Percentiles rank a stretch among this genome's conserved stretches.
These are phyloP conservation scores for Rhabditoides inermis DNA, from an alignment of 2,888 invertebrate genomes.

Conservation along the genomic window DNA sequence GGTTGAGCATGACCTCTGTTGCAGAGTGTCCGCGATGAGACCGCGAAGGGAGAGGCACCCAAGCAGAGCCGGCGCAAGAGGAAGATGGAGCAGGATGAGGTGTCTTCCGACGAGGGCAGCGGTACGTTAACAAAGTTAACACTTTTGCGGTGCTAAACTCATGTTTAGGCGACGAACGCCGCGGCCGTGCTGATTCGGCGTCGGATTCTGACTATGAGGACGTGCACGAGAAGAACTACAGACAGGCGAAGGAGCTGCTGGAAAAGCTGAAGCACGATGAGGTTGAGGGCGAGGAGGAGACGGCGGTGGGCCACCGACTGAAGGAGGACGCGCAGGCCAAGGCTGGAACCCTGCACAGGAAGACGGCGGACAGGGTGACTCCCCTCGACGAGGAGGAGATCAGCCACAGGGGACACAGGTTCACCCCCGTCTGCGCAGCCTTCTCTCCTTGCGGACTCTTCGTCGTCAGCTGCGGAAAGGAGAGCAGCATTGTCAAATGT, in stretches of 20 bases:
- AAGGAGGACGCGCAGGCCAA: slow-evolving; percentile 28
- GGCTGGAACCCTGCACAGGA: slow-evolving; percentile 23
- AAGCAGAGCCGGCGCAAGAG: no score
- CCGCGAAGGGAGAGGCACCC: no score
- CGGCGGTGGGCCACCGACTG: slow-evolving; percentile 5
- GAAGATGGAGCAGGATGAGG: no score
- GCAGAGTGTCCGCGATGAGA: no score
- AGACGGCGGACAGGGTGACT: slow-evolving; percentile 29
- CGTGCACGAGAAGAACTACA: slow-evolving; percentile 31
- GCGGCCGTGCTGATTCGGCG: neutral
- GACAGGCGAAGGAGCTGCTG: slow-evolving; percentile 38
- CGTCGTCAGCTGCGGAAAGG: slow-evolving; percentile 43
- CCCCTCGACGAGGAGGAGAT: slow-evolving; percentile 30
- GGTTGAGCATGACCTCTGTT: no score
- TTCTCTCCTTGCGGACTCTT: slow-evolving; percentile 35
- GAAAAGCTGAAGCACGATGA: slow-evolving; percentile 30
- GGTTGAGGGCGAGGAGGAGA: slow-evolving; percentile 17
- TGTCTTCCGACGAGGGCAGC: no score
- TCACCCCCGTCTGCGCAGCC: slow-evolving; percentile 29
- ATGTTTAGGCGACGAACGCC: no score
- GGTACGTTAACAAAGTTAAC: no score
- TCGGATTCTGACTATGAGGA: slow-evolving; percentile 44
- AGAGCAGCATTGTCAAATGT: slow-evolving; percentile 48
- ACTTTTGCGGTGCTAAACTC: neutral
- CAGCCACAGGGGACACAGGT: slow-evolving; percentile 34